Evolutionary conservation across 2,888 invertebrate genomes (phyloP), one percentile per base, ranked within the genome.

Genomic region (Mythimna ferrago): DNA sequence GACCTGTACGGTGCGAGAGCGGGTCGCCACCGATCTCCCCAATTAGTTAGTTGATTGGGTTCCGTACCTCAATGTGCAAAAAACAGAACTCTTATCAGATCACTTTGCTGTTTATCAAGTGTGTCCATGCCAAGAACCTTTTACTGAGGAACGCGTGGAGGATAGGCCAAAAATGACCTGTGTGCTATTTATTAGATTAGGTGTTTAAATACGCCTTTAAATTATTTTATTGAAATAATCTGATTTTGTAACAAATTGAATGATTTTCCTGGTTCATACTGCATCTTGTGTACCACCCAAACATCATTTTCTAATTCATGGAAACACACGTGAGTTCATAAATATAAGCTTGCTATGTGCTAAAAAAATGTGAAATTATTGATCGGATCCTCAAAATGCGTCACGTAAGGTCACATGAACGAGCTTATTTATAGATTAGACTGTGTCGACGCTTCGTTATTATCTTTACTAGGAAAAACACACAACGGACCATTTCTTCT

Each of bases 351-450:
- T 21, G 64, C 26, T 66, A 56, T 68, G 57, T 58, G 32, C 11
- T 26, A 58, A 66, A 73, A 58, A 69, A 68, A 73, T 69, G 35
- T 26, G 10, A 2, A 32, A 48, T 44, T 78, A 78, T 61, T 54
- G 70, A 69, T 77, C 71, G 16, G 11, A 48, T 72, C 56, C 16
- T 60, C 51, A 0, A 57, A 51, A 66, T 26, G 63, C 14, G 32
- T 21, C 53, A 38, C 21, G 38, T 61, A 58, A 63, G 63, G 65
- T 78, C 65, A 78, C 54, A 41, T n/a, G 21, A 65, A 21, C 57
- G 14, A 48, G 32, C 16, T 77, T 78, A 66, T 78, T 78, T 67
- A 58, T 69, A 77, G 66, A 77, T 69, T 53, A 51, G 6, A 51
- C 14, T 16, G 32, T 14, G 58, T 32, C 44, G 35, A 32, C 11